These are phyloP conservation scores for Papilio demoleus DNA, from an alignment of 2,888 invertebrate species.

Conservation along the genomic window DNA sequence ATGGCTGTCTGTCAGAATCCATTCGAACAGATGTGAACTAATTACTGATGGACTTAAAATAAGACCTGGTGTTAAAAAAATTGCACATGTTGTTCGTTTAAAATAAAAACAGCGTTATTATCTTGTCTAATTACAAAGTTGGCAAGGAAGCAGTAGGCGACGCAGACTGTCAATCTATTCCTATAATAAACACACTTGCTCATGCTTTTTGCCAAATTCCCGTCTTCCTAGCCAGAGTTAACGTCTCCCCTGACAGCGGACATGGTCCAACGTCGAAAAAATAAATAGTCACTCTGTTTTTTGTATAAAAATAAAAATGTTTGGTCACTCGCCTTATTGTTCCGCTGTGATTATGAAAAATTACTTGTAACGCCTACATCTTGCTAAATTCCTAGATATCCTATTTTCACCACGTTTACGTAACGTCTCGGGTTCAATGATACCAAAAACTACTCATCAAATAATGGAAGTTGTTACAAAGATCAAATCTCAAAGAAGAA, in stretches of 20 bases:
- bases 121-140: slow-evolving; percentile 79
- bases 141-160: slow-evolving; percentile 74
- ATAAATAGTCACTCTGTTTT: slow-evolving; percentile 58
- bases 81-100: slow-evolving; percentile 54
- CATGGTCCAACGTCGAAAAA: slow-evolving; percentile 63
- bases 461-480: not conserved
- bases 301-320: slow-evolving; percentile 61
- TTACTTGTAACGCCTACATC: slow-evolving; percentile 53
- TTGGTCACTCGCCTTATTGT: slow-evolving; percentile 64
- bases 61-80: slow-evolving; percentile 60
- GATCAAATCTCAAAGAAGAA: not conserved
- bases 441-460: not conserved
- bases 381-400: slow-evolving; percentile 34
- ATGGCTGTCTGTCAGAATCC: slow-evolving; percentile 30
- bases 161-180: slow-evolving; percentile 73
- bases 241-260: slow-evolving; percentile 76
- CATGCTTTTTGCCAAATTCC: slow-evolving; percentile 73
- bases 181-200: slow-evolving; percentile 67
- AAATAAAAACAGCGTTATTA: slow-evolving; percentile 59
- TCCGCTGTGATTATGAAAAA: slow-evolving; percentile 66
- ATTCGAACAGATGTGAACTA: slow-evolving; percentile 43
- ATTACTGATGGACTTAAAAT: slow-evolving; percentile 60
- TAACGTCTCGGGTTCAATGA: slow-evolving; percentile 15
- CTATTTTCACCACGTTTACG: slow-evolving; percentile 23
- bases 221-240: slow-evolving; percentile 71